Base-by-base conservation (phyloP, 1,140 invertebrate species). In the Colletes gigas region DNA sequence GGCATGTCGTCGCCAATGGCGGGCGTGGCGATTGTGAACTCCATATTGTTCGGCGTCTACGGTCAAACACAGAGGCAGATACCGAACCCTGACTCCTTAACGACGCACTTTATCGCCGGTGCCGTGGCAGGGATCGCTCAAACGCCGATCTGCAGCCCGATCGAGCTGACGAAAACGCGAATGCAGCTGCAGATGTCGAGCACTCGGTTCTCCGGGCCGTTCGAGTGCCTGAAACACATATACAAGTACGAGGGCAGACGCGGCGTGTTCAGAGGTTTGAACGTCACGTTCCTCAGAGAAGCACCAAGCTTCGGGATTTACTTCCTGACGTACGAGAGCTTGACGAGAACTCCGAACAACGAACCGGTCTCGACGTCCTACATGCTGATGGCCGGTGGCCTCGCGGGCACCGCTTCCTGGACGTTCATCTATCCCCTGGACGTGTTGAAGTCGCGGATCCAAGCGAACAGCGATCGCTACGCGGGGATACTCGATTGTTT, bases 31-130 rank as follows among this genome's bases (percentile, higher is more conserved):
- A 93, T 95, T 7, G 96, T 99, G 4, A 99, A 99, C 91, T 98
- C 98, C 2, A 96, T 99, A 52, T 96, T 98, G 3, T 99, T 99
- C 89, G 98, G 98, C 2, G 96, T 98, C 4, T 98, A 99, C 88
- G 97, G 97, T 30, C 96, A 97, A 79, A 94, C 96, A 0, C 95
- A 96, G 77, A 94, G 95, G 78, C 89, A 93, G 1, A 84, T 97
- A n/a, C 85, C 93, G 0, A 93, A 97, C 69, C 94, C 95, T 0
- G 92, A 96, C 75, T 93, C 95, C 0, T 88, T 97, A 10, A 87
- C 86, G 41, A 94, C 95, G 0, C 96, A 97, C 88, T 96, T 96
- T 63, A 77, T 95, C 4, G 97, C 98, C 15, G 98, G 98, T 1
- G 94, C 94, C 0, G 88, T 93, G 0, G 96, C 97, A 1, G 98